Evolutionary conservation across 2,797 vertebrate species (phyloP).

Genomic region (Phoebastria nigripes): DNA sequence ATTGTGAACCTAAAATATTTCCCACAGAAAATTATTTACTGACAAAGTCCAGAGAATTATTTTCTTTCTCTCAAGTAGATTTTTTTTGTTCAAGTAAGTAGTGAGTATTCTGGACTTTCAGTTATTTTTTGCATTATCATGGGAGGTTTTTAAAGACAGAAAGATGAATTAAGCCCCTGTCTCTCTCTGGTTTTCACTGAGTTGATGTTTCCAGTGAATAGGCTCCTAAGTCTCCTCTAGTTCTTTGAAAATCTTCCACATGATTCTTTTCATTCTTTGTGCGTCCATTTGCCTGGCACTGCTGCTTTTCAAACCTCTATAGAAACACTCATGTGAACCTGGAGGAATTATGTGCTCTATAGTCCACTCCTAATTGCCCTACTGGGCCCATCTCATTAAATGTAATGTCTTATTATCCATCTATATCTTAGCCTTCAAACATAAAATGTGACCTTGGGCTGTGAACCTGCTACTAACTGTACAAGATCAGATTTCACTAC

Average conservation of each 20-base stretch:
- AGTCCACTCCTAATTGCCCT: conserved; percentile 35
- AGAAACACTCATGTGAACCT: neutral
- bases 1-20: neutral
- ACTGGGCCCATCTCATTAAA: conserved; percentile 12
- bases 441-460: neutral
- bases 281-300: neutral
- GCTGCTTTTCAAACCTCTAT: neutral
- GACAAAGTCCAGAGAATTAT: neutral
- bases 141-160: neutral
- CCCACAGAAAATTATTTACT: neutral
- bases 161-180: neutral
- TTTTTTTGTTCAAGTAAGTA: neutral
- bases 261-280: neutral
- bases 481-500: neutral
- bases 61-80: neutral
- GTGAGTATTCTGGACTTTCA: neutral
- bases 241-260: neutral
- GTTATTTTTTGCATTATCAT: neutral
- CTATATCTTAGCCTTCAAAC: neutral
- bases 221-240: neutral
- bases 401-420: conserved; percentile 10
- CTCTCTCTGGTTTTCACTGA: neutral
- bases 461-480: neutral
- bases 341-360: neutral
- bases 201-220: neutral